Evolutionary conservation across 2,113 vertebrate species (phyloP).

Genomic region (Sigmodon hispidus): DNA sequence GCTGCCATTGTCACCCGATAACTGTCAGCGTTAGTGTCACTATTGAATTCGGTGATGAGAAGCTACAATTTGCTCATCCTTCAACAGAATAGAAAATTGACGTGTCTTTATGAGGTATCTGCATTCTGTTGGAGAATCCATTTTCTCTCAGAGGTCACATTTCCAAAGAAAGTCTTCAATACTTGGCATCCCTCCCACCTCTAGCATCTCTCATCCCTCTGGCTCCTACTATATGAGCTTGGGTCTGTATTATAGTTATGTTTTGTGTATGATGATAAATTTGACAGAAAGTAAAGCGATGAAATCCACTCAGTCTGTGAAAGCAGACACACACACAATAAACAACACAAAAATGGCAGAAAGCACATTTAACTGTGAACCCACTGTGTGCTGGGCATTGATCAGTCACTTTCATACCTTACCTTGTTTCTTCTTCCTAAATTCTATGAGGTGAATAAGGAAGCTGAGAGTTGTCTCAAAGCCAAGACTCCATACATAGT

Average conservation of each 20-base stretch:
- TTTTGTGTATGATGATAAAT: constrained; percentile 18
- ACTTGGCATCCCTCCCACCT: background rate
- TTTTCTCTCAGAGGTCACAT: constrained; percentile 16
- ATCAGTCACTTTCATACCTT: background rate
- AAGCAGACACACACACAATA: background rate
- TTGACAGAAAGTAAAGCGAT: constrained; percentile 23
- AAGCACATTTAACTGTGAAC: background rate
- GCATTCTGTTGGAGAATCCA: constrained; percentile 41
- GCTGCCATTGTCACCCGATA: constrained; percentile 51
- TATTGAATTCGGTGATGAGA: constrained; percentile 68
- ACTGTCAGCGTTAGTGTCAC: constrained; percentile 62
- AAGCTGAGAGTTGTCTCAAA: background rate
- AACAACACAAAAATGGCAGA: background rate
- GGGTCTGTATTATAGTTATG: background rate
- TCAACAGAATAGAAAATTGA: constrained; percentile 68
- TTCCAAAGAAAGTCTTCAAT: constrained; percentile 34
- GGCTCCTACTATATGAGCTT: background rate
- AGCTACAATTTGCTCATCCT: constrained; percentile 63
- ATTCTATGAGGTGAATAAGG: background rate
- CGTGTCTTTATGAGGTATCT: constrained; percentile 16
- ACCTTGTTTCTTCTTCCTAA: constrained; percentile 15
- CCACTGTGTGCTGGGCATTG: background rate
- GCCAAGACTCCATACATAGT: background rate
- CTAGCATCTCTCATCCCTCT: constrained; percentile 10
- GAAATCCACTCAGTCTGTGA: background rate